Conservation (phyloP, 2,888 invertebrate species). For the Omphaloscelis lunosa region DNA sequence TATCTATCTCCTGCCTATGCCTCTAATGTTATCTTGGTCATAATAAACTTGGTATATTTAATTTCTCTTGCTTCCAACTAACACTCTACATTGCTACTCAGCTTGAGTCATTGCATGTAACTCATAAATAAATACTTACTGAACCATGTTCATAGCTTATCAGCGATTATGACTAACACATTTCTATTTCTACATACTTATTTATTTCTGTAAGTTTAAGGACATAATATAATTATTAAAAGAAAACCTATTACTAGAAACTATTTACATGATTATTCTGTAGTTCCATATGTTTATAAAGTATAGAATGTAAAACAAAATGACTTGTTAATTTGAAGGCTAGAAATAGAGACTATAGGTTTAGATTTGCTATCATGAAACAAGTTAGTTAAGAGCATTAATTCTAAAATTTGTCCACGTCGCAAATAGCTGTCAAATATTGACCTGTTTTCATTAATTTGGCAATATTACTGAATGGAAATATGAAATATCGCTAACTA, state of each 20-base stretch:
- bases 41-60: conserved; percentile 15
- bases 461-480: too few species aligned
- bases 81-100: conserved; percentile 55
- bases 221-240: background rate
- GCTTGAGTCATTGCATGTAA: conserved; percentile 63
- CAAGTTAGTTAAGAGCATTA: too few species aligned
- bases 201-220: conserved; percentile 23
- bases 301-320: conserved; percentile 5
- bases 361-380: background rate
- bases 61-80: conserved; percentile 47
- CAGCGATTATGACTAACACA: conserved; percentile 53
- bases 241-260: conserved; percentile 2
- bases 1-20: conserved; percentile 8
- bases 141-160: conserved; percentile 46
- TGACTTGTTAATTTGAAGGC: background rate
- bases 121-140: conserved; percentile 33
- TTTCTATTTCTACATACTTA: conserved; percentile 15
- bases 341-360: background rate
- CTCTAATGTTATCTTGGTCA: conserved; percentile 17
- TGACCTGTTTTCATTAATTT: too few species aligned
- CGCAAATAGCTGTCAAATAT: too few species aligned
- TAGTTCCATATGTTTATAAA: background rate
- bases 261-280: background rate
- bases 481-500: too few species aligned
- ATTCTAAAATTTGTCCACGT: too few species aligned